Percentiles rank a stretch among this genome's conserved stretches.
These are phyloP conservation scores for Drosophila lutescens DNA, from an alignment of 2,888 invertebrate species.

Conservation along the genomic window DNA sequence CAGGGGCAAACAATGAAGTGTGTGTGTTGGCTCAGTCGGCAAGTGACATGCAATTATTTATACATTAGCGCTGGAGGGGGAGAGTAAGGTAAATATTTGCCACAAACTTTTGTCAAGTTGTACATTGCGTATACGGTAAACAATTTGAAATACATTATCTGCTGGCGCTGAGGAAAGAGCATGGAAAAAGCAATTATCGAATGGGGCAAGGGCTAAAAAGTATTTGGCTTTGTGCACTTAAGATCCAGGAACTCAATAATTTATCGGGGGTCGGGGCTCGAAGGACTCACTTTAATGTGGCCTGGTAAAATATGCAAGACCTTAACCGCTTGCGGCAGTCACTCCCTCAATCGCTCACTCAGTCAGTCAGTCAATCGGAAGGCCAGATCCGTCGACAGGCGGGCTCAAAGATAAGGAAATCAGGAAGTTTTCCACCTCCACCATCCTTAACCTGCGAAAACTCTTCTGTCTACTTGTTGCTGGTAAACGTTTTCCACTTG, in stretches of 20 bases:
- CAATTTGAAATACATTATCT: constrained; percentile 34
- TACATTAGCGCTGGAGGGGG: constrained; percentile 59
- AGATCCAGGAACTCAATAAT: constrained; percentile 6
- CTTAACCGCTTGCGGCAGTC: constrained; percentile 44
- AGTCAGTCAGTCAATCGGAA: constrained; percentile 36
- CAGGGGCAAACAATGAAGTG: constrained; percentile 35
- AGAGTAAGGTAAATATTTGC: constrained; percentile 64
- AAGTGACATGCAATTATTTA: constrained; percentile 74
- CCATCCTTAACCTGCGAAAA: background rate
- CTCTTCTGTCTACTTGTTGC: constrained; percentile 61
- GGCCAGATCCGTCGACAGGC: constrained; percentile 27
- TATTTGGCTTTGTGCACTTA: background rate
- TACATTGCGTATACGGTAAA: constrained; percentile 31
- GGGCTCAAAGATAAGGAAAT: constrained; percentile 33
- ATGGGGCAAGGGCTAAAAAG: background rate
- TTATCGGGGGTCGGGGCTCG: constrained; percentile 6
- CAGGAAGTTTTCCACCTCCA: constrained; percentile 11
- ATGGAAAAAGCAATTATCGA: constrained; percentile 18
- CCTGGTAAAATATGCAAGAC: constrained; percentile 40
- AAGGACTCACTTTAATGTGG: constrained; percentile 27
- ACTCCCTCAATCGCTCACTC: constrained; percentile 33
- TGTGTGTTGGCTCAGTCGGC: constrained; percentile 44
- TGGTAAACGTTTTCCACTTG: constrained; percentile 51
- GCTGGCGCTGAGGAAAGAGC: constrained; percentile 12
- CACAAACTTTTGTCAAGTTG: constrained; percentile 42